Conservation (phyloP, 2,888 invertebrate species). For the Clostera curtula region DNA sequence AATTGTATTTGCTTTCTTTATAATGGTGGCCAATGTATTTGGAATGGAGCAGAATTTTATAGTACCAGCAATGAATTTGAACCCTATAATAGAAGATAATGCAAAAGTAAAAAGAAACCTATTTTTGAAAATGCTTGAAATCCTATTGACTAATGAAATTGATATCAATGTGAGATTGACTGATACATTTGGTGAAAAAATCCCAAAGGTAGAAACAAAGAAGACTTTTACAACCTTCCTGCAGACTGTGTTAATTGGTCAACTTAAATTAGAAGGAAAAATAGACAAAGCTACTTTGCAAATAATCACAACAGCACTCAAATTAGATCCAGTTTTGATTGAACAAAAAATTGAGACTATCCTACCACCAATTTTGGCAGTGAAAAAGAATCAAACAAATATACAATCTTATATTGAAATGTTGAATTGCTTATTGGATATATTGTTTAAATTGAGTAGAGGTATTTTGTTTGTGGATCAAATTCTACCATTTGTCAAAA, state of each 20-base stretch:
- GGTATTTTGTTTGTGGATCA: slow-evolving; percentile 51
- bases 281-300: slow-evolving; percentile 47
- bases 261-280: slow-evolving; percentile 53
- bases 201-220: slow-evolving; percentile 52
- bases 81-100: slow-evolving; percentile 38
- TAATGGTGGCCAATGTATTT: slow-evolving; percentile 46
- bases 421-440: slow-evolving; percentile 54
- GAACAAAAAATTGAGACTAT: slow-evolving; percentile 52
- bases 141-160: slow-evolving; percentile 47
- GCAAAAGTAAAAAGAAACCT: slow-evolving; percentile 48
- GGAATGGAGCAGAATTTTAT: slow-evolving; percentile 54
- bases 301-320: slow-evolving; percentile 51
- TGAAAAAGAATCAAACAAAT: slow-evolving; percentile 39
- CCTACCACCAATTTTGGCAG: slow-evolving; percentile 51
- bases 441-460: slow-evolving; percentile 57
- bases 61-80: slow-evolving; percentile 43
- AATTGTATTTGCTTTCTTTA: slow-evolving; percentile 57
- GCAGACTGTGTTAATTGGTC: slow-evolving; percentile 51
- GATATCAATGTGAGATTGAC: slow-evolving; percentile 54
- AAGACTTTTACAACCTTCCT: slow-evolving; percentile 54
- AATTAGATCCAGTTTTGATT: slow-evolving; percentile 56
- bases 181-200: slow-evolving; percentile 52
- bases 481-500: slow-evolving; percentile 52
- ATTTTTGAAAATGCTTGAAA: slow-evolving; percentile 53
- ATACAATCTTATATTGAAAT: slow-evolving; percentile 45